Percentiles rank a stretch among this genome's conserved stretches.
These are phyloP conservation scores for Umimayanthus chanpuru DNA, from an alignment of 92 coral and sea anemone genomes.

Conservation along the genomic window DNA sequence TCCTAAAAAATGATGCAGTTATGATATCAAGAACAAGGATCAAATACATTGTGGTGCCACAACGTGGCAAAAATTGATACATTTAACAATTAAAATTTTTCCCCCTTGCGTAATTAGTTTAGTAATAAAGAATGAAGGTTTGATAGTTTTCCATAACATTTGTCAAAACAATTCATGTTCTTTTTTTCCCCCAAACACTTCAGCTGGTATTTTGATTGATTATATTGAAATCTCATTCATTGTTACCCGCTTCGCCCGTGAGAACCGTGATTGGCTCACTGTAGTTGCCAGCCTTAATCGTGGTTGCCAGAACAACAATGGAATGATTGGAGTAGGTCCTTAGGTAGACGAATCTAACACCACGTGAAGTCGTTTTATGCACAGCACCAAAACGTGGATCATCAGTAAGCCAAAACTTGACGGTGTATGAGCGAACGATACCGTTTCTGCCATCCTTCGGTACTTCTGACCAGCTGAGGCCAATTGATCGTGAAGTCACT, in stretches of 20 bases:
- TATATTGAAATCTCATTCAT: not conserved
- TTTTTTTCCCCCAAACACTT: not conserved
- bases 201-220: not conserved
- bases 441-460: conserved; percentile 15
- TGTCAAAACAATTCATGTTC: not conserved
- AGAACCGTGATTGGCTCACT: conserved; percentile 16
- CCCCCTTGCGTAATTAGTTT: too few species aligned
- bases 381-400: not conserved
- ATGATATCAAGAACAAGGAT: too few species aligned
- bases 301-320: conserved; percentile 11
- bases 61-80: too few species aligned
- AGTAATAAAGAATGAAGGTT: too few species aligned
- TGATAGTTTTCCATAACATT: too few species aligned
- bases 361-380: not conserved
- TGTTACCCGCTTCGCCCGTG: conserved; percentile 1
- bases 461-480: conserved; percentile 14
- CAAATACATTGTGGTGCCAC: too few species aligned
- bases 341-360: not conserved
- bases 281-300: conserved; percentile 22
- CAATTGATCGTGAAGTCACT: conserved; percentile 4
- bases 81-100: too few species aligned
- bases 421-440: conserved; percentile 17
- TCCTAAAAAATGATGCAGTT: too few species aligned
- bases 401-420: conserved; percentile 12
- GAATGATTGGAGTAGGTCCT: conserved; percentile 14